phyloP scores from a whole-genome alignment of 2,888 invertebrate species.

The Phyto melanocephala region DNA sequence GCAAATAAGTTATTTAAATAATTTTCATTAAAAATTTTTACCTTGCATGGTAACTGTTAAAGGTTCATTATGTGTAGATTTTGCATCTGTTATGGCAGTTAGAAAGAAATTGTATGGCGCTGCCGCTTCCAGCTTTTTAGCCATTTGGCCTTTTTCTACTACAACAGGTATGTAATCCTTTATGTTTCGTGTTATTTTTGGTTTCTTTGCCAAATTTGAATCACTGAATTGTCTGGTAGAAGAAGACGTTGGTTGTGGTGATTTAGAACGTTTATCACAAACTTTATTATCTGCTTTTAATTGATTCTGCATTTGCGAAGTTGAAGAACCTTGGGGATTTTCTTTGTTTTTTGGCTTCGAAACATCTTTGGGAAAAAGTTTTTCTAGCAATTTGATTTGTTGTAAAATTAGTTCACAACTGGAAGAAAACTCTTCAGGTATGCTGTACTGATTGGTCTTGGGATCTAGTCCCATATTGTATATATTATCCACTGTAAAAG shows the following conservation, averaged over 20 bases:
- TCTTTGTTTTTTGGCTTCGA: slow-evolving; percentile 3
- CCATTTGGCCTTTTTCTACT: slow-evolving; percentile 82
- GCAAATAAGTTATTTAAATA: no score
- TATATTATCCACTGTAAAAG: slow-evolving; percentile 83
- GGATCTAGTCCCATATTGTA: slow-evolving; percentile 79
- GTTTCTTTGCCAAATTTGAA: slow-evolving; percentile 75
- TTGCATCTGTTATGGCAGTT: slow-evolving; percentile 84
- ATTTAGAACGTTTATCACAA: slow-evolving; percentile 29
- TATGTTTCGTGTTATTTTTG: slow-evolving; percentile 74
- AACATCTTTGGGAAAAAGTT: slow-evolving; percentile 71
- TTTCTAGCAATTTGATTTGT: slow-evolving; percentile 82
- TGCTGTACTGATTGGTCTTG: slow-evolving; percentile 78
- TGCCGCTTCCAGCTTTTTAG: slow-evolving; percentile 83
- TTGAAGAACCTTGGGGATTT: slow-evolving; percentile 26
- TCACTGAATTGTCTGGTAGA: slow-evolving; percentile 37
- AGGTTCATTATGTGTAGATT: slow-evolving; percentile 83
- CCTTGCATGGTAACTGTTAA: slow-evolving; percentile 86
- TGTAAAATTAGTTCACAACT: slow-evolving; percentile 81
- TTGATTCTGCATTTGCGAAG: slow-evolving; percentile 7
- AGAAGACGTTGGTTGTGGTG: slow-evolving; percentile 54
- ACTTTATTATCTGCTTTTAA: background rate
- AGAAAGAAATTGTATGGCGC: slow-evolving; percentile 88
- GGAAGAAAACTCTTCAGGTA: slow-evolving; percentile 81
- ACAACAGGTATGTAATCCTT: slow-evolving; percentile 81
- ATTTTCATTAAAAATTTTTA: slow-evolving; percentile 81